phyloP scores from a whole-genome alignment of 1,140 invertebrate species.

The Sycobia sp. region DNA sequence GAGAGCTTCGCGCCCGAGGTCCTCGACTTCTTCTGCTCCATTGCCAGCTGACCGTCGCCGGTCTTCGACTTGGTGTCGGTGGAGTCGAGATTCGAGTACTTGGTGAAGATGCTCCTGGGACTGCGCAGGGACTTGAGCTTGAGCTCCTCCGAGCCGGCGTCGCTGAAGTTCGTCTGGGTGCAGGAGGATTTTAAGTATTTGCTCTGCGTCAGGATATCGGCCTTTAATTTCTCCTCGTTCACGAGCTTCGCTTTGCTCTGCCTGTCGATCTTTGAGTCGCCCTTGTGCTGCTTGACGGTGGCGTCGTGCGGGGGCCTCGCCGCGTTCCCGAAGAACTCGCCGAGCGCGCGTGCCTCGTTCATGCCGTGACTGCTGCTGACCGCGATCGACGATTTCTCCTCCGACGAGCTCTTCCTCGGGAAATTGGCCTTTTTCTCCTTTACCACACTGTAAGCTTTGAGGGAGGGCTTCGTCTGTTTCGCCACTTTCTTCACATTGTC shows the following conservation, averaged over 20 bases:
- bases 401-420: background rate
- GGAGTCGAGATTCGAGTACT: background rate
- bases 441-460: background rate
- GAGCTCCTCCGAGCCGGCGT: background rate
- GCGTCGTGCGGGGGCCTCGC: background rate
- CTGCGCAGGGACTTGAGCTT: background rate
- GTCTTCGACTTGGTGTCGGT: background rate
- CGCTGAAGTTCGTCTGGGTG: background rate
- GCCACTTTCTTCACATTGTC: background rate
- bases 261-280: background rate
- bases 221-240: background rate
- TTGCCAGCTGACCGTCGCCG: too few relatives aligned
- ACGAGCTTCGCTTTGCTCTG: background rate
- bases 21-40: background rate
- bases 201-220: constrained; percentile 6
- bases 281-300: background rate
- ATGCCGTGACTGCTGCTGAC: background rate
- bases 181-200: constrained; percentile 9
- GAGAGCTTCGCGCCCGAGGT: background rate
- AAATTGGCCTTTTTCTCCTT: background rate
- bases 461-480: background rate
- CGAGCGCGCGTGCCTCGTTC: background rate
- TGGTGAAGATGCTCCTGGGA: constrained; percentile 1
- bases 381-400: background rate
- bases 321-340: background rate